A percentile compares a stretch with the other conserved stretches of the same genome.
These are phyloP conservation scores for Gallinago paraguaiae DNA, from an alignment of 2,113 vertebrate genomes.

Conservation along the genomic window DNA sequence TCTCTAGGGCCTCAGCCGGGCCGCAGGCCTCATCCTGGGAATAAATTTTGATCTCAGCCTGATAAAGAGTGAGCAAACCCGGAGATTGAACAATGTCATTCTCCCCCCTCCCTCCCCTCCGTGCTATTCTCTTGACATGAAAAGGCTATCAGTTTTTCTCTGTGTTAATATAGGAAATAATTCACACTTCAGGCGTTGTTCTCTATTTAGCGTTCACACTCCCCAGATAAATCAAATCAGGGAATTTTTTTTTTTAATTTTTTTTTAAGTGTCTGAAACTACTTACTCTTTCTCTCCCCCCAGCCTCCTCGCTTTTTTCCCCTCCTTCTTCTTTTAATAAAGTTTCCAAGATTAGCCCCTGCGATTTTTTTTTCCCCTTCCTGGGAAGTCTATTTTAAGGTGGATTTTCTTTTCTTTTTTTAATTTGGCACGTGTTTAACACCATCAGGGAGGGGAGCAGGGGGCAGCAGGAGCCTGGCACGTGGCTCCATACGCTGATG, in stretches of 20 bases:
- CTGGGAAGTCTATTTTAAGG: constrained; percentile 27
- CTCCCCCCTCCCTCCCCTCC: constrained; percentile 14
- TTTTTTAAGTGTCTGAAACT: constrained; percentile 40
- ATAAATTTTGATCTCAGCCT: constrained; percentile 74
- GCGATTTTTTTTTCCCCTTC: constrained; percentile 16
- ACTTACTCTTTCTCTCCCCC: not conserved
- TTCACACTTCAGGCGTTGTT: constrained; percentile 80
- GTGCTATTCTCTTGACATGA: constrained; percentile 75
- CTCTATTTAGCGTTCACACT: constrained; percentile 72
- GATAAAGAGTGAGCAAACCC: constrained; percentile 74
- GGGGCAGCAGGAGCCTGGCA: not conserved
- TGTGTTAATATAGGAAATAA: constrained; percentile 86
- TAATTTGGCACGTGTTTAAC: not conserved
- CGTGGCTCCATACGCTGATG: not conserved
- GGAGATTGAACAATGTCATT: constrained; percentile 71
- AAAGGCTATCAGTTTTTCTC: constrained; percentile 81
- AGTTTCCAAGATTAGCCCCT: constrained; percentile 48
- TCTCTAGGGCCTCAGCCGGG: constrained; percentile 68
- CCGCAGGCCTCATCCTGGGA: constrained; percentile 72
- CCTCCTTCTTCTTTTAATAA: constrained; percentile 14
- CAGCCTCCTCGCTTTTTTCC: not conserved
- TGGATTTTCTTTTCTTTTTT: no score
- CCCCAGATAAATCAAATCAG: constrained; percentile 70
- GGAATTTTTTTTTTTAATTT: not conserved
- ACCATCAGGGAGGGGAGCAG: accelerated